Conservation (phyloP, 1,140 invertebrate genomes). For the Drosophila athabasca region DNA sequence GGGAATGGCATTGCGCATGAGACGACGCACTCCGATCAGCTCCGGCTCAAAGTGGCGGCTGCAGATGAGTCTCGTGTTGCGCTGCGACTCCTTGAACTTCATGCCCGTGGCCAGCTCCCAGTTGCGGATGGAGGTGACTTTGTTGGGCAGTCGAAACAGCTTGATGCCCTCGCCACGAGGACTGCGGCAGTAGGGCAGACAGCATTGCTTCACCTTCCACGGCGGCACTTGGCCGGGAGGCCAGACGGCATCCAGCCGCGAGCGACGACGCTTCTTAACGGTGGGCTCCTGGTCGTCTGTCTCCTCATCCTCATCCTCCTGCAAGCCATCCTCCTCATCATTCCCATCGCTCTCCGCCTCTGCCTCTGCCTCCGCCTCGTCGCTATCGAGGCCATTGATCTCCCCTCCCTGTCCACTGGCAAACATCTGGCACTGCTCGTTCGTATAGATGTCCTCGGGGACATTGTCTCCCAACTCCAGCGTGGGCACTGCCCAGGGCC, state of each 20-base stretch:
- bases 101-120: slow-evolving; percentile 70
- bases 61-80: slow-evolving; percentile 69
- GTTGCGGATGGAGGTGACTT: slow-evolving; percentile 48
- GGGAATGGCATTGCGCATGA: slow-evolving; percentile 65
- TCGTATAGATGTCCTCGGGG: slow-evolving; percentile 47
- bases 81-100: slow-evolving; percentile 63
- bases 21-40: slow-evolving; percentile 65
- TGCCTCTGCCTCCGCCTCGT: slow-evolving; percentile 6
- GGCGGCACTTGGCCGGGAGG: slow-evolving; percentile 32
- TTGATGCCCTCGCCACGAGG: slow-evolving; percentile 69
- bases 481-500: slow-evolving; percentile 67
- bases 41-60: slow-evolving; percentile 69
- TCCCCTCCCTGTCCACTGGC: background rate
- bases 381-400: slow-evolving; percentile 28
- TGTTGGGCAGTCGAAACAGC: slow-evolving; percentile 64
- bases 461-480: slow-evolving; percentile 67
- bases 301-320: slow-evolving; percentile 42
- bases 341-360: slow-evolving; percentile 26
- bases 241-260: slow-evolving; percentile 14
- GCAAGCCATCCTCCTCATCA: slow-evolving; percentile 47
- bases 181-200: slow-evolving; percentile 62
- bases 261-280: slow-evolving; percentile 38
- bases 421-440: slow-evolving; percentile 54
- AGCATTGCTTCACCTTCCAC: slow-evolving; percentile 71
- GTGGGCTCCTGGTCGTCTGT: slow-evolving; percentile 6